Conservation (phyloP, 2,888 invertebrate genomes). For the Napeogenes sylphis region DNA sequence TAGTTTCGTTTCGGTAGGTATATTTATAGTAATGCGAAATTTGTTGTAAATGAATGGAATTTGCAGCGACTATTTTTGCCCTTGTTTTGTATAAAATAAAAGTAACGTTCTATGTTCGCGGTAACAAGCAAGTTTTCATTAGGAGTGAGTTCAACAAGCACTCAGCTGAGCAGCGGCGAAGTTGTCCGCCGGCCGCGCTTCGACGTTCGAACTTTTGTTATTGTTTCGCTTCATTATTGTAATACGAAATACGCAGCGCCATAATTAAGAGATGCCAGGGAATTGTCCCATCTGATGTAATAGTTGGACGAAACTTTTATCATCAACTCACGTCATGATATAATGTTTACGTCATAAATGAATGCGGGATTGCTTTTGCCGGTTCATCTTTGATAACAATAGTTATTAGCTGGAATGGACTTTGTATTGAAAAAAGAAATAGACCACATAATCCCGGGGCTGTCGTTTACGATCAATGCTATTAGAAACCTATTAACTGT, state of each 20-base stretch:
- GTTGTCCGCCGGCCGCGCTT: constrained; percentile 60
- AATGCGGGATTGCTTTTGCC: constrained; percentile 52
- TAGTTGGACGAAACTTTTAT: constrained; percentile 67
- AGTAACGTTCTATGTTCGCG: constrained; percentile 56
- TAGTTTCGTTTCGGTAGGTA: constrained; percentile 28
- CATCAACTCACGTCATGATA: constrained; percentile 56
- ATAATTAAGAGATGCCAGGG: constrained; percentile 74
- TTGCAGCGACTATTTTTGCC: constrained; percentile 44
- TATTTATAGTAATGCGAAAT: constrained; percentile 28
- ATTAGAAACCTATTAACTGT: constrained; percentile 53
- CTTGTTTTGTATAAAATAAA: constrained; percentile 55
- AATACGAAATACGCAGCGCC: constrained; percentile 72
- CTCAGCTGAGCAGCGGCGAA: constrained; percentile 68
- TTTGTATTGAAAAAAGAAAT: constrained; percentile 48
- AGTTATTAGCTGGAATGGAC: constrained; percentile 49
- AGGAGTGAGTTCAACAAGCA: constrained; percentile 67
- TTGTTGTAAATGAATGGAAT: constrained; percentile 41
- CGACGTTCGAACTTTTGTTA: constrained; percentile 73
- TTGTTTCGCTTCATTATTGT: constrained; percentile 76
- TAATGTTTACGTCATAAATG: constrained; percentile 64
- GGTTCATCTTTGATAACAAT: constrained; percentile 56
- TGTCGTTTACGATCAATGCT: constrained; percentile 46
- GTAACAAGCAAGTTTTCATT: constrained; percentile 73
- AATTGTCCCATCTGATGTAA: constrained; percentile 65
- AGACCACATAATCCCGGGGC: constrained; percentile 36